phyloP scores from a whole-genome alignment of 2,888 invertebrate genomes.

The Mesorhabditis spiculigera region DNA sequence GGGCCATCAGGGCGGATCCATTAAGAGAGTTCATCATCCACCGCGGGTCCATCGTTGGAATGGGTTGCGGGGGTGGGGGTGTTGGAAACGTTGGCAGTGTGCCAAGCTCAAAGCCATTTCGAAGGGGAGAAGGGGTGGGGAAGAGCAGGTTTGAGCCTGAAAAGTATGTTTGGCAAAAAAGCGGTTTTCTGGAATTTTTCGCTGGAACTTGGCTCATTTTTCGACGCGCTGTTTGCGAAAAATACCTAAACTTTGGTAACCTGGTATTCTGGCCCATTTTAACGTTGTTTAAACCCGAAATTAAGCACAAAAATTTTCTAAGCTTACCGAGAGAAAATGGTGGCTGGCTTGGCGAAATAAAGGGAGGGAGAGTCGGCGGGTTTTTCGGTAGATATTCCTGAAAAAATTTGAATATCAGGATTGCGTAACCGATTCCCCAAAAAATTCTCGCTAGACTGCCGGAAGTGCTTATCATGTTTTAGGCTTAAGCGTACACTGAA shows the following conservation, averaged over 20 bases:
- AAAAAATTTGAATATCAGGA: background rate
- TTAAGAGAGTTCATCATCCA: background rate
- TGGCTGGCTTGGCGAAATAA: background rate
- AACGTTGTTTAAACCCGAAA: too few species aligned
- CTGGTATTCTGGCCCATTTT: too few species aligned
- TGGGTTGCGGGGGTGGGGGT: slow-evolving; percentile 12
- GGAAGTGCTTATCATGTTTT: too few species aligned
- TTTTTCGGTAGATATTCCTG: slow-evolving; percentile 2
- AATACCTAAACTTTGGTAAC: too few species aligned
- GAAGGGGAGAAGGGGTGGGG: background rate
- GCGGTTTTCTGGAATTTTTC: too few species aligned
- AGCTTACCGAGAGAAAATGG: too few species aligned
- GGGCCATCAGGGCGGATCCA: slow-evolving; percentile 12
- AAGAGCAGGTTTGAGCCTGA: background rate
- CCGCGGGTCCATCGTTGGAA: slow-evolving; percentile 8
- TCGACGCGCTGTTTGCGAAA: too few species aligned
- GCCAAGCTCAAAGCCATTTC: background rate
- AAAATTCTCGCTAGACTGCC: too few species aligned
- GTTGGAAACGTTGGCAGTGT: slow-evolving; percentile 14
- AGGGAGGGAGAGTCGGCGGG: background rate
- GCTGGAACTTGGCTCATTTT: too few species aligned
- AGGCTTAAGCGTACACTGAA: too few species aligned
- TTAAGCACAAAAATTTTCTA: too few species aligned
- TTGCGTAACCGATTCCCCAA: background rate
- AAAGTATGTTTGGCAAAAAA: background rate